Conservation (phyloP, 2,888 invertebrate species). For the Hesperia comma region DNA sequence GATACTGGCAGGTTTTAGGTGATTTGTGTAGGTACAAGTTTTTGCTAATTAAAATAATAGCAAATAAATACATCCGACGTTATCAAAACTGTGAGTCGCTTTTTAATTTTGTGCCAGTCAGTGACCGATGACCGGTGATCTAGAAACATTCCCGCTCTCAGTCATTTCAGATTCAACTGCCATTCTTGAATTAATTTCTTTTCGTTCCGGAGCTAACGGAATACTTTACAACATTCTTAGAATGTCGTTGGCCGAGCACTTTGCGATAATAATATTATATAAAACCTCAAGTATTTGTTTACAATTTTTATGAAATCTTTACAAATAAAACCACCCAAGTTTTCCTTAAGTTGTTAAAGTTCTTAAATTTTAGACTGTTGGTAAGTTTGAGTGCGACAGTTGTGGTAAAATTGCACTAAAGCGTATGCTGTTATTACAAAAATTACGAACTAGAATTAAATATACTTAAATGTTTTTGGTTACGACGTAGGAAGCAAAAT, state of each 20-base stretch:
- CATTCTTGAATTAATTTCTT: conserved; percentile 48
- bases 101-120: conserved; percentile 31
- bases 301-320: neutral
- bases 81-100: conserved; percentile 26
- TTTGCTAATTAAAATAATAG: conserved; percentile 10
- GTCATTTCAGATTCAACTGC: conserved; percentile 45
- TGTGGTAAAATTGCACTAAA: too few species aligned
- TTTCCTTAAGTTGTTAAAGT: too few species aligned
- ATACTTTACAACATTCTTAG: conserved; percentile 38
- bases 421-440: too few species aligned
- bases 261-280: conserved; percentile 12
- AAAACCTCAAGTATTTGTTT: conserved; percentile 17
- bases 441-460: too few species aligned
- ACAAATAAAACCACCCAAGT: too few species aligned
- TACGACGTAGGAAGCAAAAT: too few species aligned
- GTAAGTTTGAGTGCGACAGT: too few species aligned
- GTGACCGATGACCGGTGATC: conserved; percentile 43
- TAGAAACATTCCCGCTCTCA: conserved; percentile 46
- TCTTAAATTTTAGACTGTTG: too few species aligned
- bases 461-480: too few species aligned
- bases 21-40: neutral
- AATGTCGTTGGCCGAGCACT: conserved; percentile 17
- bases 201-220: conserved; percentile 41
- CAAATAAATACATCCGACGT: conserved; percentile 12
- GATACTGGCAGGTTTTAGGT: too few species aligned